Conservation (phyloP, 2,888 invertebrate species). For the Mythimna impura region DNA sequence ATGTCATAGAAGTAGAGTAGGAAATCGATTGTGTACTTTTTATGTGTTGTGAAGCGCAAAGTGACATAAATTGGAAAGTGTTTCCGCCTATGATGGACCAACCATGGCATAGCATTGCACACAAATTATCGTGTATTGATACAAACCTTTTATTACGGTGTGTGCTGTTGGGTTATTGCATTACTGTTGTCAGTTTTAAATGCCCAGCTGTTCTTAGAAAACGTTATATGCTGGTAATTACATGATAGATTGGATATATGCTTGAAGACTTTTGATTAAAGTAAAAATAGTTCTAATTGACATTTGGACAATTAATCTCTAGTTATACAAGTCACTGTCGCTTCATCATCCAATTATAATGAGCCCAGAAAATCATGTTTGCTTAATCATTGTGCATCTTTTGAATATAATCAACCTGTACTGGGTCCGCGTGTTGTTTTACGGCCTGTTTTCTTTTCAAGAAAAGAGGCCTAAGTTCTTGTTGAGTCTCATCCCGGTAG, state of each 20-base stretch:
- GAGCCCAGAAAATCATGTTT: background rate
- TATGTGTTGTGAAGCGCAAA: slow-evolving; percentile 73
- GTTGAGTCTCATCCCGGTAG: no score
- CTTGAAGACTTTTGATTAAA: background rate
- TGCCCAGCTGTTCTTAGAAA: background rate
- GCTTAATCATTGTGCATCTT: background rate
- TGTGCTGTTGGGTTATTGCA: slow-evolving; percentile 55
- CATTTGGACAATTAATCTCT: background rate
- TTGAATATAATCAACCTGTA: background rate
- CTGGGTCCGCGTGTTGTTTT: no score
- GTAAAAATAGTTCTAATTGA: background rate
- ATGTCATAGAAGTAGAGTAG: slow-evolving; percentile 28
- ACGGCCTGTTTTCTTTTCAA: no score
- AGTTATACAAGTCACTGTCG: background rate
- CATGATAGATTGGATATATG: background rate
- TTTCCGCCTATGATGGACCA: slow-evolving; percentile 80
- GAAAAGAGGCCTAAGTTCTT: no score
- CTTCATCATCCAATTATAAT: background rate
- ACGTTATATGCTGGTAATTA: background rate
- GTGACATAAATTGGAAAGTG: slow-evolving; percentile 85
- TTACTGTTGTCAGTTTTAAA: slow-evolving; percentile 2
- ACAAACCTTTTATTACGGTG: slow-evolving; percentile 68
- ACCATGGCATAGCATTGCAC: slow-evolving; percentile 72
- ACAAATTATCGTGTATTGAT: slow-evolving; percentile 75
- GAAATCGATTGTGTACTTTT: slow-evolving; percentile 41